Base-by-base conservation (phyloP, 2,113 vertebrate genomes). In the Euleptes europaea region DNA sequence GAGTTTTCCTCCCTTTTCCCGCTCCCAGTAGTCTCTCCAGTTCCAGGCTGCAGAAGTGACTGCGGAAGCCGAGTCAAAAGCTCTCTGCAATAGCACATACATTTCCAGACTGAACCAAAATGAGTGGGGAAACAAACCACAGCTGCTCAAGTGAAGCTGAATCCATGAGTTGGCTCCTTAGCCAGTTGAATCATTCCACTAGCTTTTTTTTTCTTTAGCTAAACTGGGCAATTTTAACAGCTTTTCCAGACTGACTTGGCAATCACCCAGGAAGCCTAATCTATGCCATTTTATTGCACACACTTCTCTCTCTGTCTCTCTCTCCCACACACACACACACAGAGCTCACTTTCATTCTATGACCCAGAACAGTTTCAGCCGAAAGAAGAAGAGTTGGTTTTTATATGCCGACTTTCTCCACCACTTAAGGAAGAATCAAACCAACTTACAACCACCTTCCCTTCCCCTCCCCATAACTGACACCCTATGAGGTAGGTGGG, bases 1-100 rank as follows among this genome's bases (percentile, higher is more conserved):
- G 77, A 73, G 67, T 65, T 85, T 82, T 67, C 70, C 2, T 0
- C 0, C 40, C 67, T 60, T 42, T 28, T n/a, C 33, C 33, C 19
- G 0, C 40, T 38, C 87, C 74, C 49, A 65, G 3, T 21, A 11
- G 82, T 49, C 0, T 0, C 0, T 28, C 1, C 0, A 0, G 42
- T 13, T 60, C 84, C 9, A 89, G 0, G 69, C 71, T 80, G 74
- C 86, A 1, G 0, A n/a, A 51, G 38, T 47, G 42, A 84, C 83
- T 80, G 69, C 78, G 38, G 54, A n/a, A 38, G 40, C n/a, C 86
- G 63, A n/a, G 13, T 78, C 11, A 0, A 82, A 71, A 42, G 66
- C 2, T 0, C 2, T 54, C 6, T 80, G 79, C 80, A 47, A 82
- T 71, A 1, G 0, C 47, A 49, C 33, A 26, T 38, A 49, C 49